A percentile compares a stretch with the other conserved stretches of the same genome.
Conservation (phyloP, 1,140 invertebrate genomes). For the Oryctes rhinoceros region DNA sequence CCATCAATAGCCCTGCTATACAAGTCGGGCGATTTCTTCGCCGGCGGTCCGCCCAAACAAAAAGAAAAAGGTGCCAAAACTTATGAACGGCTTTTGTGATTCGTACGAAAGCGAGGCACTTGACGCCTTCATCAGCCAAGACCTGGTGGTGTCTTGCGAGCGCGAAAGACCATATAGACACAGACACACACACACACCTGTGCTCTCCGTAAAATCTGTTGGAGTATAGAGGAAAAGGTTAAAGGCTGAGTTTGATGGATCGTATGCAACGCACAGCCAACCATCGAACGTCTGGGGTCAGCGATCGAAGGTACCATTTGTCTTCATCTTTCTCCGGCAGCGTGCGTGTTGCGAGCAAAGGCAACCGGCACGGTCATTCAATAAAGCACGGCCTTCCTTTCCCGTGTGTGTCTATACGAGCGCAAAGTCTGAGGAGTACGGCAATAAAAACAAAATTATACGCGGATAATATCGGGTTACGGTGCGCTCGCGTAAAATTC, state of each 20-base stretch:
- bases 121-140: not conserved
- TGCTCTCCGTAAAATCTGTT: not conserved
- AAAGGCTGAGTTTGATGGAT: constrained; percentile 41
- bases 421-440: not conserved
- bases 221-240: constrained; percentile 10
- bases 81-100: constrained; percentile 9
- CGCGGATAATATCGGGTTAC: not conserved
- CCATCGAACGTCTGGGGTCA: constrained; percentile 38
- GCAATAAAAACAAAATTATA: not conserved
- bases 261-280: constrained; percentile 23
- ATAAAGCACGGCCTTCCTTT: constrained; percentile 12
- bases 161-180: not conserved
- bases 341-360: constrained; percentile 20
- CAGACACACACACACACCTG: not conserved
- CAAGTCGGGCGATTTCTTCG: constrained; percentile 1
- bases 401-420: not conserved
- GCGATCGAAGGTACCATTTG: constrained; percentile 37
- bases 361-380: constrained; percentile 18
- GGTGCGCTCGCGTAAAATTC: too few relatives aligned
- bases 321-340: constrained; percentile 31
- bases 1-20: not conserved
- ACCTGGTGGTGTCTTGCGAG: not conserved
- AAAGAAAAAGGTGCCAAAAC: constrained; percentile 12
- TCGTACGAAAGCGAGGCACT: not conserved
- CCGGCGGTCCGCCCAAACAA: constrained; percentile 11